Conservation (phyloP, 2,888 invertebrate species). For the Drosophila melanosoma region DNA sequence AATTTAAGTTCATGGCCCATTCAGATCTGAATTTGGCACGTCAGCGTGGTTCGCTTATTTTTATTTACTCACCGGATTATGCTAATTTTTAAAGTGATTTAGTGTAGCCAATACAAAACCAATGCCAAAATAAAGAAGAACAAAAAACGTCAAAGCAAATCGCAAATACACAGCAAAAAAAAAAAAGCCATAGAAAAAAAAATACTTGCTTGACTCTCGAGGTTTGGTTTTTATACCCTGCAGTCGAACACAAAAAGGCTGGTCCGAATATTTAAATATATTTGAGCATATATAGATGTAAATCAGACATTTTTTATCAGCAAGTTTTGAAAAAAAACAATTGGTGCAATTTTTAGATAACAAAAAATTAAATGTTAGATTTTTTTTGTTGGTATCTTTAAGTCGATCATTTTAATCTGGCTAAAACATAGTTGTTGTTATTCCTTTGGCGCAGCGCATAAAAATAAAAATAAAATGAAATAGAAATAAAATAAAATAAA, state of each 20-base stretch:
- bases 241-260: background rate
- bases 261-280: background rate
- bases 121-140: constrained; percentile 28
- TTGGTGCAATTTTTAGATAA: background rate
- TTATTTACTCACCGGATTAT: constrained; percentile 80
- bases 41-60: constrained; percentile 70
- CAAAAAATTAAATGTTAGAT: rapidly evolving
- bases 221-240: constrained; percentile 16
- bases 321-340: too few species aligned
- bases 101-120: constrained; percentile 69
- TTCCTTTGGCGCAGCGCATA: constrained; percentile 43
- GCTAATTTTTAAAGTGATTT: constrained; percentile 81
- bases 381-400: background rate
- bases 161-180: constrained; percentile 22
- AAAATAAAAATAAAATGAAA: constrained; percentile 70
- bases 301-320: background rate
- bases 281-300: background rate
- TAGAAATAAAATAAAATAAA: constrained; percentile 61
- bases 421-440: constrained; percentile 3
- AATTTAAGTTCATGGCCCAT: constrained; percentile 41
- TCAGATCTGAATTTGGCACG: constrained; percentile 47
- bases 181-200: constrained; percentile 8
- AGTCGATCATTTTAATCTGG: background rate
- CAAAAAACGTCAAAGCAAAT: constrained; percentile 27
- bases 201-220: constrained; percentile 36